Base-by-base conservation (phyloP, 2,797 vertebrate genomes). In the Acanthiza pusilla region DNA sequence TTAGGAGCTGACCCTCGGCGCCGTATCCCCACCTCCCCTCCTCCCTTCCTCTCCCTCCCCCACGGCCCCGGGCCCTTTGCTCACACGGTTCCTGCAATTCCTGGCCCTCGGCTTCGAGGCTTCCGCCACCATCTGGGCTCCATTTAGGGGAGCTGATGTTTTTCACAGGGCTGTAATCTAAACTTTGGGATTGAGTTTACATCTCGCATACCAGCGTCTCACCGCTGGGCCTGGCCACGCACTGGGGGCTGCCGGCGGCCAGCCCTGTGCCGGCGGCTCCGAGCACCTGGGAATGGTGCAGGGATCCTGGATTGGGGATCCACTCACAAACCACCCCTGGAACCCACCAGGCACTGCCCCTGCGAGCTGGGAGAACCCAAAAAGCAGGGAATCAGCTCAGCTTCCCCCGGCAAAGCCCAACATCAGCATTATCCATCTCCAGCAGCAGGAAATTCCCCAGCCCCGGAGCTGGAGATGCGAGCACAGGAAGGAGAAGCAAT, bases 111-210 rank as follows among this genome's bases (percentile, higher is more conserved):
- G 58, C 73, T 54, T 2, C 40, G 25, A 77, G 63, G 63, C 48
- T 74, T 47, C 85, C 50, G 34, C 87, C 78, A 50, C 87, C 87
- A 89, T 89, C 87, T 89, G 87, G 87, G 95, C 95, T 96, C 94
- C 95, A 95, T 96, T 96, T 96, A 95, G 96, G 95, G 95, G 92
- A 96, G 95, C 90, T 96, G 96, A 96, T 96, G 93, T 93, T 96
- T 96, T 96, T 91, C 90, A 21, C 95, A 96, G 95, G 91, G 92
- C 92, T 92, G 90, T 82, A 95, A 96, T 94, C 94, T 94, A 95
- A 95, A 95, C 96, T 67, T 87, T 17, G 92, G 77, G 30, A 66
- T 63, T 23, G 86, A 91, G 96, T 96, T 96, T 96, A 95, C 93
- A 94, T 95, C 94, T 92, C 34, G 1, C 96, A 95, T 95, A 87